These are phyloP conservation scores for Coendou prehensilis DNA, from an alignment of 2,797 vertebrate species.

Conservation along the genomic window DNA sequence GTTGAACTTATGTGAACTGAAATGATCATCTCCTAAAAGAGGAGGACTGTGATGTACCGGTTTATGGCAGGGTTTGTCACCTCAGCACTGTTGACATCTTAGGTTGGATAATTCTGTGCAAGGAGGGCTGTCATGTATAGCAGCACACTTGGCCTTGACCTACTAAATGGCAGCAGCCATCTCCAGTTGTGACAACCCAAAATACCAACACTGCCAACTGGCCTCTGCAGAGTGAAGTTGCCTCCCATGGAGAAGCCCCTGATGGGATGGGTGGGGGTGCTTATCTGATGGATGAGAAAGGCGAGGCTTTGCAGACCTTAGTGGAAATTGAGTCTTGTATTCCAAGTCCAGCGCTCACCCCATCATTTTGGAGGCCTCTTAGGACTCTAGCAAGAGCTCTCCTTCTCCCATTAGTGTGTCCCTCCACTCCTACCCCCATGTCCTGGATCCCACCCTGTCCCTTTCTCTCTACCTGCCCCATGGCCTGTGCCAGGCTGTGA, in stretches of 20 bases:
- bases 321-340: background rate
- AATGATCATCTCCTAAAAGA: background rate
- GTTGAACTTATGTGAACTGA: background rate
- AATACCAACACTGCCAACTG: background rate
- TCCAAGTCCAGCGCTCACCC: background rate
- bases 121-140: background rate
- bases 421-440: background rate
- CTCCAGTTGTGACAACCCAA: background rate
- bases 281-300: background rate
- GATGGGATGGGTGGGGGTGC: background rate
- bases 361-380: fast-evolving
- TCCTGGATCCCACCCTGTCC: background rate
- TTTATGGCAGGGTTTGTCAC: background rate
- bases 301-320: background rate
- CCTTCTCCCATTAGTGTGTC: background rate
- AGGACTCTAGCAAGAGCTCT: background rate
- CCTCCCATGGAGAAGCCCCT: background rate
- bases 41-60: fast-evolving
- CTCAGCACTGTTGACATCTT: fast-evolving
- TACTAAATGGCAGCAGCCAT: background rate
- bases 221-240: background rate
- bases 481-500: slow-evolving; percentile 2
- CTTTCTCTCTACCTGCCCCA: fast-evolving
- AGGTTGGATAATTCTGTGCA: background rate
- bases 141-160: background rate